A percentile compares a stretch with the other conserved stretches of the same genome.
These are phyloP conservation scores for Cylloceria caligata DNA, from an alignment of 2,888 invertebrate genomes.

Conservation along the genomic window DNA sequence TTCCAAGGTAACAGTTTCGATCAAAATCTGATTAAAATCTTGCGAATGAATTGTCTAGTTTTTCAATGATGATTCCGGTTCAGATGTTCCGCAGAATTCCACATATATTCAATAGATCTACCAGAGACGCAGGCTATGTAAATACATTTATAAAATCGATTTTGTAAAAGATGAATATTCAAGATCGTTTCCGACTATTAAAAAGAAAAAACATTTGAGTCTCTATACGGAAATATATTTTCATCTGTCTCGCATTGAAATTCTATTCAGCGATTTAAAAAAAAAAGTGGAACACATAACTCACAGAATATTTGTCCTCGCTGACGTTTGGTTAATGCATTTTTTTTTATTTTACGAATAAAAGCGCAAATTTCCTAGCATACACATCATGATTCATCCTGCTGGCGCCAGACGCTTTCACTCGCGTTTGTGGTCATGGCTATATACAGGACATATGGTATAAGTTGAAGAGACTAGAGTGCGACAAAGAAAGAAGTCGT, in stretches of 20 bases:
- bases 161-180: background rate
- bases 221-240: background rate
- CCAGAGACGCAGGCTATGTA: too few relatives aligned
- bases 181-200: background rate
- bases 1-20: too few relatives aligned
- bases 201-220: background rate
- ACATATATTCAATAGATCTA: too few relatives aligned
- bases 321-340: slow-evolving; percentile 23
- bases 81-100: too few relatives aligned
- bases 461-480: slow-evolving; percentile 1
- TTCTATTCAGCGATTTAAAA: slow-evolving; percentile 1
- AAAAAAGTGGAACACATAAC: slow-evolving; percentile 20
- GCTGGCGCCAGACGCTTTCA: slow-evolving; percentile 16
- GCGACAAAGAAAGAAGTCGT: slow-evolving; percentile 13
- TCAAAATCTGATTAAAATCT: too few relatives aligned
- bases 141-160: too few relatives aligned
- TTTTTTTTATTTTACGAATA: slow-evolving; percentile 36
- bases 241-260: background rate
- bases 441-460: slow-evolving; percentile 9
- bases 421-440: background rate
- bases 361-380: slow-evolving; percentile 30
- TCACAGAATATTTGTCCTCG: background rate
- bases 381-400: slow-evolving; percentile 23
- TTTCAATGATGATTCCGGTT: too few relatives aligned
- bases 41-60: too few relatives aligned